These are phyloP conservation scores for Nasonia giraulti DNA, from an alignment of 1,140 invertebrate species.

Conservation along the genomic window DNA sequence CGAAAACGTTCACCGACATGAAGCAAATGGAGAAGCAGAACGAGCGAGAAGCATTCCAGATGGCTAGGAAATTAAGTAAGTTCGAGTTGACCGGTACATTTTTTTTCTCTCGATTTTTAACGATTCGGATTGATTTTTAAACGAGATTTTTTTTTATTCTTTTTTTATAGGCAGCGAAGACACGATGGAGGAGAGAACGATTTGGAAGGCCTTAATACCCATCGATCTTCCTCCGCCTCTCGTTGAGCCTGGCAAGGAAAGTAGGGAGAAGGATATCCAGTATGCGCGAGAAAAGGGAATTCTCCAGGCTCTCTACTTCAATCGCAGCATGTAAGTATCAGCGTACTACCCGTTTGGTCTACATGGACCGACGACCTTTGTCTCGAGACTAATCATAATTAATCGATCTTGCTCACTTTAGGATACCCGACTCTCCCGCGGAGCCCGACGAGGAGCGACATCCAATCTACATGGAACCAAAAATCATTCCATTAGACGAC, in stretches of 20 bases:
- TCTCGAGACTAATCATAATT: not conserved
- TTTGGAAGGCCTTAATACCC: constrained; percentile 81
- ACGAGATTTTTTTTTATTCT: constrained; percentile 6
- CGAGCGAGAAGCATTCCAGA: constrained; percentile 88
- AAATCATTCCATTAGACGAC: constrained; percentile 91
- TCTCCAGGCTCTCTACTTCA: constrained; percentile 90
- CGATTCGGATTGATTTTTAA: constrained; percentile 1
- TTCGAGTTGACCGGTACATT: constrained; percentile 26
- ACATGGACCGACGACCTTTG: not conserved
- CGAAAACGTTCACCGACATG: constrained; percentile 93
- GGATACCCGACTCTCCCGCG: constrained; percentile 87
- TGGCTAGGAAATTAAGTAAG: constrained; percentile 83
- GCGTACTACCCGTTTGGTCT: too few species aligned
- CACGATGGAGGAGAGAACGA: constrained; percentile 84
- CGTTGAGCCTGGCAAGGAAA: constrained; percentile 84
- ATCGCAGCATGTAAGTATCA: constrained; percentile 81
- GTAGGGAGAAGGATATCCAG: constrained; percentile 90
- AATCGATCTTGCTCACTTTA: constrained; percentile 50
- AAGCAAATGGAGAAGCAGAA: constrained; percentile 90
- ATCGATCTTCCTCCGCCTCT: constrained; percentile 80
- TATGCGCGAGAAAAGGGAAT: constrained; percentile 88
- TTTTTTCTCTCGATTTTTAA: not conserved
- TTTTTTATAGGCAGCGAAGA: constrained; percentile 78
- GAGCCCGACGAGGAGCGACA: constrained; percentile 90
- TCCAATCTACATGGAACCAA: constrained; percentile 82